Conservation (phyloP, 1,140 invertebrate genomes). For the Carposina sasakii region DNA sequence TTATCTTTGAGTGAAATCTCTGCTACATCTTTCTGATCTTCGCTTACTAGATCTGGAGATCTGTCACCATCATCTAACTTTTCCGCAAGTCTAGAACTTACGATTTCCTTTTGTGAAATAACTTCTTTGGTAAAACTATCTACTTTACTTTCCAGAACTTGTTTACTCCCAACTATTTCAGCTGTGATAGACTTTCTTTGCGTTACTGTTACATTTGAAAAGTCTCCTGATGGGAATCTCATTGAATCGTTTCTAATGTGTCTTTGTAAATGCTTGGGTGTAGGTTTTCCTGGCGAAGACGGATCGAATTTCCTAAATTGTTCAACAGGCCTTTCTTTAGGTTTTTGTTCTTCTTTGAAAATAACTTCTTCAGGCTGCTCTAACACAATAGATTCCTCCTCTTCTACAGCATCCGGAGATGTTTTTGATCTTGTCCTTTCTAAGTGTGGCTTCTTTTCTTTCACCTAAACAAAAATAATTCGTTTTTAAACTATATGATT, state of each 20-base stretch:
- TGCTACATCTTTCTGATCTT: conserved; percentile 61
- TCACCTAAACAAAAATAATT: conserved; percentile 28
- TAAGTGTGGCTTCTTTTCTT: conserved; percentile 54
- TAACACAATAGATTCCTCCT: conserved; percentile 37
- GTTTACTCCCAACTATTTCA: conserved; percentile 52
- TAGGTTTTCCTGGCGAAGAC: conserved; percentile 65
- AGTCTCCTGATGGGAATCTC: conserved; percentile 70
- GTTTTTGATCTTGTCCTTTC: conserved; percentile 52
- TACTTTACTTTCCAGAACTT: conserved; percentile 43
- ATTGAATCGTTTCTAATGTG: conserved; percentile 72
- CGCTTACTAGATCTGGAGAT: conserved; percentile 53
- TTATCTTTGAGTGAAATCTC: conserved; percentile 65
- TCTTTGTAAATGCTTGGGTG: conserved; percentile 68
- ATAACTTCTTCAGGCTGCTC: conserved; percentile 29
- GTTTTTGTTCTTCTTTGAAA: conserved; percentile 47
- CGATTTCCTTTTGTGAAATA: conserved; percentile 65
- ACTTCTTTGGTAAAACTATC: conserved; percentile 48
- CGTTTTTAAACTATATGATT: background rate
- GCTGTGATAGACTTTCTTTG: conserved; percentile 60
- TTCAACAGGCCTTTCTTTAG: conserved; percentile 44
- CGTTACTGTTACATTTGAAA: conserved; percentile 67
- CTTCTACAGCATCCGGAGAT: conserved; percentile 48
- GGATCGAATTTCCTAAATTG: conserved; percentile 61
- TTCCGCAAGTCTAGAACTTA: conserved; percentile 58
- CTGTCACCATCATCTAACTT: conserved; percentile 62